These are phyloP conservation scores for Lissonota sp. DNA, from an alignment of 2,888 invertebrate species.

Conservation along the genomic window DNA sequence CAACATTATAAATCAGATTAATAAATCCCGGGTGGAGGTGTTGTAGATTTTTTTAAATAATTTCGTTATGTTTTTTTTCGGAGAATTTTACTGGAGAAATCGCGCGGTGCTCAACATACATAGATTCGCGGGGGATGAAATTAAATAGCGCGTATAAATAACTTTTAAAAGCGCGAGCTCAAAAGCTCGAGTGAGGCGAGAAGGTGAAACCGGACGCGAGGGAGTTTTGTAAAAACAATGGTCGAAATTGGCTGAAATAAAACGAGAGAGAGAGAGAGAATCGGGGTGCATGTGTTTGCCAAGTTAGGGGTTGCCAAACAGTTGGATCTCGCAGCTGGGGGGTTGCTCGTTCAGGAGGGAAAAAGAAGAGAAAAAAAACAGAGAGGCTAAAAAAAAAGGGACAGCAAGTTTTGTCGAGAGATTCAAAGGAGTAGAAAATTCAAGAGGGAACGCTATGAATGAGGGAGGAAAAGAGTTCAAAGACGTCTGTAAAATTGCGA, in stretches of 20 bases:
- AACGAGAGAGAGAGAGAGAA: constrained; percentile 13
- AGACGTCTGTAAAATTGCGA: not conserved
- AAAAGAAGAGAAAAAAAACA: not conserved
- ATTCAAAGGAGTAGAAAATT: constrained; percentile 9
- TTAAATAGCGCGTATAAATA: constrained; percentile 63
- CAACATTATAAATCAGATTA: constrained; percentile 25
- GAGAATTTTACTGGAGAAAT: constrained; percentile 29
- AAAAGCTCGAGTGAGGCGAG: constrained; percentile 25
- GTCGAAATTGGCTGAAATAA: constrained; percentile 25
- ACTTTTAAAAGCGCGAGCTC: constrained; percentile 50
- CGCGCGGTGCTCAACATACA: not conserved
- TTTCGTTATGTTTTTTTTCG: constrained; percentile 1
- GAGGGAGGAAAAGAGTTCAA: not conserved
- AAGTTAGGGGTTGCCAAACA: too few relatives aligned
- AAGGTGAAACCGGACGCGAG: constrained; percentile 48
- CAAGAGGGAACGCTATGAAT: constrained; percentile 17
- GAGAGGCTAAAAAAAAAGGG: not conserved
- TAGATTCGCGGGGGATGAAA: constrained; percentile 34
- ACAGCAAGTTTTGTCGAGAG: not conserved
- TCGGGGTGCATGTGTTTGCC: too few relatives aligned
- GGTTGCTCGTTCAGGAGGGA: too few relatives aligned
- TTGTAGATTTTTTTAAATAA: too few relatives aligned
- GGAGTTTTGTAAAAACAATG: constrained; percentile 62
- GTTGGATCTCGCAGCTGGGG: too few relatives aligned
- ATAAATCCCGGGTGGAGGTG: constrained; percentile 40